Evolutionary conservation across 2,888 invertebrate genomes (phyloP).

Genomic region (Apamea monoglypha): DNA sequence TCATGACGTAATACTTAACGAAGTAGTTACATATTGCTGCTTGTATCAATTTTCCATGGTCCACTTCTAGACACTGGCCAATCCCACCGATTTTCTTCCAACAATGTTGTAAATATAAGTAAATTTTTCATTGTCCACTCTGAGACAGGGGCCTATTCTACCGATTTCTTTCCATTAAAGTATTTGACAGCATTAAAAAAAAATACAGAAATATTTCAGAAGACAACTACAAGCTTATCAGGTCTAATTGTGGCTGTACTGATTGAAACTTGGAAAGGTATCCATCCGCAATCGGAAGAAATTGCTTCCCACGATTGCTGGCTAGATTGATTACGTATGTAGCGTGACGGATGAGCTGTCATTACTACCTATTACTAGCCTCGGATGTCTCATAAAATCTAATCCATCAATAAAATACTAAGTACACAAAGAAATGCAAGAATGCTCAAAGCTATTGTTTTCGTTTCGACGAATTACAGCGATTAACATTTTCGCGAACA

Average conservation of each 20-base stretch:
- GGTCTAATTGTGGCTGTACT: neutral
- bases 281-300: constrained; percentile 40
- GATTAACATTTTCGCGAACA: constrained; percentile 50
- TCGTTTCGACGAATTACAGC: constrained; percentile 41
- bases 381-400: constrained; percentile 37
- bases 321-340: constrained; percentile 58
- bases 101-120: neutral
- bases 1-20: neutral
- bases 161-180: neutral
- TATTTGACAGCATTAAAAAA: neutral
- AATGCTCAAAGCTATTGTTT: constrained; percentile 43
- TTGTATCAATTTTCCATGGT: neutral
- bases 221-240: neutral
- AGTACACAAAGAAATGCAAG: constrained; percentile 1
- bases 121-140: too few relatives aligned
- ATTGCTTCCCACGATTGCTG: constrained; percentile 67
- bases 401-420: constrained; percentile 37
- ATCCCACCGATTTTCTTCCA: too few relatives aligned
- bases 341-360: constrained; percentile 70
- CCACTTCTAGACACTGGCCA: neutral
- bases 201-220: neutral
- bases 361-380: constrained; percentile 66
- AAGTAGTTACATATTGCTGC: too few relatives aligned
- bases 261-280: constrained; percentile 35
- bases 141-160: neutral